Base-by-base conservation (phyloP, 35 echinoderm and acorn worm species). In the Apostichopus parvimensis region DNA sequence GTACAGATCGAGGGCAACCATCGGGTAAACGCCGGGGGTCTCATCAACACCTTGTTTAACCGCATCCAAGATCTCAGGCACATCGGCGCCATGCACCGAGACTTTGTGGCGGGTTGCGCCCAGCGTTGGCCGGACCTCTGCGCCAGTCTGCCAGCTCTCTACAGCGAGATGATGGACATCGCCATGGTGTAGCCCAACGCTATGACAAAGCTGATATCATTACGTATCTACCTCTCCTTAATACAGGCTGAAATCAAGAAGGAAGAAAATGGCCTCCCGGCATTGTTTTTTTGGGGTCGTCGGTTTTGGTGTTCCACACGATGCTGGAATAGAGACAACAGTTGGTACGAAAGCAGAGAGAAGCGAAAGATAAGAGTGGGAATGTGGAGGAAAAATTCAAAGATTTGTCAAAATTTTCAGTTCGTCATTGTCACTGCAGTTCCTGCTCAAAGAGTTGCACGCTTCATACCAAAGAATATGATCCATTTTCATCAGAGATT, bases 161-260 rank as follows among this genome's bases (percentile, higher is more conserved):
- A 99, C 73, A 91, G 91, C 7, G 97, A 99, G 62, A 99, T 99
- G 97, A 99, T 96, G 97, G 97, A 96, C 87, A 94, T 97, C 20
- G 83, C 93, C 11, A 77, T 97, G 66, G 91, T 94, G 79, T 97
- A 79, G 61, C 52, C 0, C 14, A 7, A 20, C 0, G n/a, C 57
- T 87, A 24, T 45, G 9, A 5, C 12, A 17, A 8, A 88, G 9
- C 1, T 9, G 56, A 18, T 54, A 80, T 28, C 26, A 9, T 18
- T 56, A 28, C 52, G 61, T 54, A 88, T 73, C 86, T 88, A 88
- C 86, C 86, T 88, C 86, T 84, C n/a, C 81, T 58, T 53, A 68
- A 68, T 68, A 68, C 71, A 75, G 71, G 71, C 71, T 75, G 71
- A n/a, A 75, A 75, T 75, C 71, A 75, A 75, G 71, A 75, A 1